phyloP scores from a whole-genome alignment of 2,113 vertebrate genomes.

The Arothron firmamentum region DNA sequence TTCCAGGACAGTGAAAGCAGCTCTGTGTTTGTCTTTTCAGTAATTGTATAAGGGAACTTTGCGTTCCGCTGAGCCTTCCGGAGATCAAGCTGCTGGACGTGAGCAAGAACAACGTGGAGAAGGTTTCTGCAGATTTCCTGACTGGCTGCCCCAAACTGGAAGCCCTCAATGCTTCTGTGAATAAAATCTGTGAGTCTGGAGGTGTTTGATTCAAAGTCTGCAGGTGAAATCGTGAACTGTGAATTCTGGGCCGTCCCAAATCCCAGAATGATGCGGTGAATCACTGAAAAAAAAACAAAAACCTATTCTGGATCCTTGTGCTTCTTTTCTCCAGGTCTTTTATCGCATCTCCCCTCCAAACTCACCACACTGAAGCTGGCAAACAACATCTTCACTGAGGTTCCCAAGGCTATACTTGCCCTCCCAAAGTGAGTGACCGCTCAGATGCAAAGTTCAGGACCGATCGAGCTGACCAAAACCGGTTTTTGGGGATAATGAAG shows the following conservation, averaged over 20 bases:
- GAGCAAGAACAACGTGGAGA: constrained; percentile 83
- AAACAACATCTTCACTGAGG: constrained; percentile 79
- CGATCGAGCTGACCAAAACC: too few relatives aligned
- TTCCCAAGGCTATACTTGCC: constrained; percentile 80
- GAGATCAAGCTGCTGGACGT: constrained; percentile 87
- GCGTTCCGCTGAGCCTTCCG: constrained; percentile 71
- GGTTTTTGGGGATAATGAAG: neutral
- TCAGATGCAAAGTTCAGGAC: too few relatives aligned
- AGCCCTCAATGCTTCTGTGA: constrained; percentile 81
- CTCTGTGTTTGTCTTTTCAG: constrained; percentile 60
- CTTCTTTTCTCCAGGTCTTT: constrained; percentile 66
- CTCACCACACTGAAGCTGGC: constrained; percentile 86
- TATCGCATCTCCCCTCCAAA: constrained; percentile 79
- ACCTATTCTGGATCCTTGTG: neutral
- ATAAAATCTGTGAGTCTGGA: constrained; percentile 81
- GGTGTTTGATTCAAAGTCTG: neutral
- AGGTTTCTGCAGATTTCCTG: constrained; percentile 76
- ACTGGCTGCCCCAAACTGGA: constrained; percentile 84
- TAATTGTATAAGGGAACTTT: constrained; percentile 81
- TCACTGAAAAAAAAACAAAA: too few relatives aligned
- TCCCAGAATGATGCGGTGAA: neutral
- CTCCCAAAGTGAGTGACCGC: constrained; percentile 84
- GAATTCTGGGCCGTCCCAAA: neutral
- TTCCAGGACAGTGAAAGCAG: too few relatives aligned
- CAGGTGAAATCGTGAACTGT: too few relatives aligned